A percentile compares a stretch with the other conserved stretches of the same genome.
phyloP scores from a whole-genome alignment of 2,113 vertebrate species.

The Lota lota region DNA sequence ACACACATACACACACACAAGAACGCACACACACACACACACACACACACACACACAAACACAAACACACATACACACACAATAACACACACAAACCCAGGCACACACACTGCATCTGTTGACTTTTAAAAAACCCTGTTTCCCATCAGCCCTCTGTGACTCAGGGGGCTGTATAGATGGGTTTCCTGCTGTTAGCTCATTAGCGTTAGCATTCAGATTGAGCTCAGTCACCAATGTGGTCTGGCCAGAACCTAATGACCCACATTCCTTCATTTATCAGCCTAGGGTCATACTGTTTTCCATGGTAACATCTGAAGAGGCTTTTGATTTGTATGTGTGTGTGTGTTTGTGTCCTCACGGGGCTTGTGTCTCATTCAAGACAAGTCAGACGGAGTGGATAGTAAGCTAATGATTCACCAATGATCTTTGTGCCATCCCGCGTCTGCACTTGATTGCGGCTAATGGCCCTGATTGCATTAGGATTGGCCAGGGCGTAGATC shows the following conservation, averaged over 20 bases:
- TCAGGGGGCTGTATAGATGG: slow-evolving; percentile 52
- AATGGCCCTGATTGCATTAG: slow-evolving; percentile 36
- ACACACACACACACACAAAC: slow-evolving; percentile 11
- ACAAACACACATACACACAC: too few relatives aligned
- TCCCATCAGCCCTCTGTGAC: slow-evolving; percentile 67
- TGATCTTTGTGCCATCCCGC: slow-evolving; percentile 5
- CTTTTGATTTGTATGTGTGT: slow-evolving; percentile 7
- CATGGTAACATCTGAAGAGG: slow-evolving; percentile 27
- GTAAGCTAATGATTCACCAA: slow-evolving; percentile 20
- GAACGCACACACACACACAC: slow-evolving; percentile 30
- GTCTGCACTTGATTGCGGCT: slow-evolving; percentile 17
- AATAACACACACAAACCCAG: slow-evolving; percentile 11
- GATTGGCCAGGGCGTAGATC: slow-evolving; percentile 24
- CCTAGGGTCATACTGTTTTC: slow-evolving; percentile 40
- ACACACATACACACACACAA: slow-evolving; percentile 25
- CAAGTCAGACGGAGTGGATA: slow-evolving; percentile 24
- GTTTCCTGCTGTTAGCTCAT: slow-evolving; percentile 57
- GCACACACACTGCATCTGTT: slow-evolving; percentile 53
- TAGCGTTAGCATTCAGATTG: slow-evolving; percentile 52
- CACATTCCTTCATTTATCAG: slow-evolving; percentile 47
- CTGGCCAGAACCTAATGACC: slow-evolving; percentile 48
- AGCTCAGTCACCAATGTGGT: slow-evolving; percentile 63
- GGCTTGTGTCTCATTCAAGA: slow-evolving; percentile 5
- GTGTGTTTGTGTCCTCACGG: not conserved
- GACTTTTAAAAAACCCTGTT: slow-evolving; percentile 58